These are phyloP conservation scores for Leptogaster cylindrica DNA, from an alignment of 2,888 invertebrate species.

Conservation along the genomic window DNA sequence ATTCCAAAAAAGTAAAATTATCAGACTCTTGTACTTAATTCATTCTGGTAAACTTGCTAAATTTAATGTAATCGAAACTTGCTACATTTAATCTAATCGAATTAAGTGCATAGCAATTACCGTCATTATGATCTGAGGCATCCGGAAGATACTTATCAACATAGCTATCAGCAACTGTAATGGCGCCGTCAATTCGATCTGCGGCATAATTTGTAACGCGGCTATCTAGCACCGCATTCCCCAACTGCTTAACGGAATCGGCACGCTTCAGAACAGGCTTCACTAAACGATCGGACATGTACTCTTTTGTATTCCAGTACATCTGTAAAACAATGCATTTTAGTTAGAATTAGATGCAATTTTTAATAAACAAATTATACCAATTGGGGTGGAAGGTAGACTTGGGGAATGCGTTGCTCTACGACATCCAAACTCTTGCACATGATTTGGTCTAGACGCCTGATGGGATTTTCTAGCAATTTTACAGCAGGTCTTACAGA, in stretches of 20 bases:
- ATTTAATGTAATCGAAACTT: neutral
- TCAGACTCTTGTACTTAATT: no score
- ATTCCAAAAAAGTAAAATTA: neutral
- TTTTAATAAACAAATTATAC: slow-evolving; percentile 64
- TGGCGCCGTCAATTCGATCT: slow-evolving; percentile 75
- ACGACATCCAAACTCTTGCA: slow-evolving; percentile 84
- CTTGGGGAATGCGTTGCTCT: slow-evolving; percentile 82
- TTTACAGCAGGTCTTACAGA: slow-evolving; percentile 76
- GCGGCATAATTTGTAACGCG: slow-evolving; percentile 77
- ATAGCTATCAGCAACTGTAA: slow-evolving; percentile 79
- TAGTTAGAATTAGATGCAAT: slow-evolving; percentile 45
- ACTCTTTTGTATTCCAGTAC: slow-evolving; percentile 80
- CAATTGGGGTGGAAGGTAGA: slow-evolving; percentile 83
- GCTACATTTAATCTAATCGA: neutral
- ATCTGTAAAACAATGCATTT: no score
- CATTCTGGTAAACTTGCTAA: neutral
- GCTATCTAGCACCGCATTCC: slow-evolving; percentile 72
- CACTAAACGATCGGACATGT: slow-evolving; percentile 70
- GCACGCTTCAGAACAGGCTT: slow-evolving; percentile 77
- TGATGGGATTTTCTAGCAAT: slow-evolving; percentile 74
- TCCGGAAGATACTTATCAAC: slow-evolving; percentile 81
- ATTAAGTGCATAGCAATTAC: slow-evolving; percentile 62
- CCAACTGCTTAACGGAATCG: slow-evolving; percentile 82
- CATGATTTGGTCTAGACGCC: slow-evolving; percentile 75
- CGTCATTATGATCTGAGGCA: slow-evolving; percentile 69